Evolutionary conservation across 1,140 invertebrate genomes (phyloP).

Genomic region (Thaumatotibia leucotreta): DNA sequence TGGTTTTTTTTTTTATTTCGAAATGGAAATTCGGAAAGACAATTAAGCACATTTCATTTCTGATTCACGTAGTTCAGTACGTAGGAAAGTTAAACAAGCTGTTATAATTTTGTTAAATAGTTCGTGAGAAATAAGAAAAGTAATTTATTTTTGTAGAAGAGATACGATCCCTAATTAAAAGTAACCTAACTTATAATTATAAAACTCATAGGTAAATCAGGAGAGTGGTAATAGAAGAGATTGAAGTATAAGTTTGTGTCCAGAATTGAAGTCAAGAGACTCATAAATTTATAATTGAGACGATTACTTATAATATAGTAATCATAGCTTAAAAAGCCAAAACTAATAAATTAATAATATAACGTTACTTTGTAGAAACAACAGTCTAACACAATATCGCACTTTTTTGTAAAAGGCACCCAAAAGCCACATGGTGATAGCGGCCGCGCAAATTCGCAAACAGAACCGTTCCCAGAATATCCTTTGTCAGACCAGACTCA

Average conservation of each 20-base stretch:
- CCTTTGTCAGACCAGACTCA: constrained; percentile 54
- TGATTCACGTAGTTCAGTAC: background rate
- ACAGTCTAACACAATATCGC: background rate
- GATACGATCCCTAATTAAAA: too few species aligned
- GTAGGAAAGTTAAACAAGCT: too few species aligned
- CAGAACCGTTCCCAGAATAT: constrained; percentile 53
- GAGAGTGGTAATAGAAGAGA: too few species aligned
- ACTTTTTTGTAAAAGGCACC: background rate
- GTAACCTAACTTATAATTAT: too few species aligned
- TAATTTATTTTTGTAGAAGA: too few species aligned
- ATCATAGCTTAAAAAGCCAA: background rate
- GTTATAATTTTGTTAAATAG: background rate
- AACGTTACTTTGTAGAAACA: background rate
- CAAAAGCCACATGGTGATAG: constrained; percentile 40
- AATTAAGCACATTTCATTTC: background rate
- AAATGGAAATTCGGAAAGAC: background rate
- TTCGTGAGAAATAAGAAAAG: too few species aligned
- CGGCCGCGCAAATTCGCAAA: constrained; percentile 58
- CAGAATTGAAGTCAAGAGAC: too few species aligned
- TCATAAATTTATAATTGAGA: too few species aligned
- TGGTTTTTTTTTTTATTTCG: background rate
- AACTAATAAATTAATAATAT: background rate
- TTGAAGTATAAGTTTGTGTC: too few species aligned
- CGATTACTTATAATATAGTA: too few species aligned
- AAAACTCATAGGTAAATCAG: too few species aligned